These are phyloP conservation scores for Druon quercuslanigerum DNA, from an alignment of 1,140 invertebrate genomes.

Conservation along the genomic window DNA sequence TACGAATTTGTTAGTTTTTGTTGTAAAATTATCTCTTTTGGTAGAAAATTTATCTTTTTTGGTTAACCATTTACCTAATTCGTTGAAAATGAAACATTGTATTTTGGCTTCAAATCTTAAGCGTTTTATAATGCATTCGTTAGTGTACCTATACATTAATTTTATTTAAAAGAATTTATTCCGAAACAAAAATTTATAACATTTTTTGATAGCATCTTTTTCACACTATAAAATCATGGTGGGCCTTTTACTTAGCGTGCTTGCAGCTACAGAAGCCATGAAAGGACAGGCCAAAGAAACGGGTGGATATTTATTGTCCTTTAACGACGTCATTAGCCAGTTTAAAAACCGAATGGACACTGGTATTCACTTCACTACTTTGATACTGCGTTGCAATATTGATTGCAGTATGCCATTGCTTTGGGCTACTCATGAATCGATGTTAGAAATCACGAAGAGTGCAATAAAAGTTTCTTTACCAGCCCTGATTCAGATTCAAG, in stretches of 20 bases:
- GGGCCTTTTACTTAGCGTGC: neutral
- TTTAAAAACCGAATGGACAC: conserved; percentile 42
- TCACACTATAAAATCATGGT: conserved; percentile 28
- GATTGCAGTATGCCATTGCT: conserved; percentile 37
- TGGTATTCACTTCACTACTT: conserved; percentile 33
- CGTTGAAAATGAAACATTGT: too few relatives aligned
- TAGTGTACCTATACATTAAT: too few relatives aligned
- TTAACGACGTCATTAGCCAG: conserved; percentile 56
- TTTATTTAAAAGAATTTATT: too few relatives aligned
- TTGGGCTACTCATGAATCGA: conserved; percentile 36
- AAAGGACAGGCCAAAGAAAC: neutral
- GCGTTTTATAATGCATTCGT: too few relatives aligned
- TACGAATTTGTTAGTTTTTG: too few relatives aligned
- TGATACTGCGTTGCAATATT: conserved; percentile 41
- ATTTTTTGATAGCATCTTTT: conserved; percentile 45
- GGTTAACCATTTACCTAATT: too few relatives aligned
- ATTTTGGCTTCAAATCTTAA: too few relatives aligned
- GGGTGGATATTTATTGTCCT: conserved; percentile 53
- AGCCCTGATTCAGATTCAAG: neutral
- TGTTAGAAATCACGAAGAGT: conserved; percentile 23
- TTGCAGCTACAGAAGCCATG: conserved; percentile 12
- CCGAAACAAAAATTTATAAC: too few relatives aligned
- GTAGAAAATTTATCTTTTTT: too few relatives aligned
- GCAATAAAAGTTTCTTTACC: conserved; percentile 33
- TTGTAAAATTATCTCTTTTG: too few relatives aligned